Conservation (phyloP, 2,888 invertebrate genomes). For the Candidula unifasciata region DNA sequence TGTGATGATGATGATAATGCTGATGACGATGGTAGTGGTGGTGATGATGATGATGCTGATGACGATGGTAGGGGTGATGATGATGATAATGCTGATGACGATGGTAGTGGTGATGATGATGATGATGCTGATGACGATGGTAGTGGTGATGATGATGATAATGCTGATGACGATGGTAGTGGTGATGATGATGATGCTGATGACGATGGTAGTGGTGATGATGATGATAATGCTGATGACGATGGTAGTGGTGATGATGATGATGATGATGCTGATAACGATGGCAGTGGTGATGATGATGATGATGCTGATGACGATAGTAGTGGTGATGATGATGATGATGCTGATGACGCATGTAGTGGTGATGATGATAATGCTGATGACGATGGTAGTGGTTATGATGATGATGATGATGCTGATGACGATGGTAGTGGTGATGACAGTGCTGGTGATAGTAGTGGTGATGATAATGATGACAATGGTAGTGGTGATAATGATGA, state of each 20-base stretch:
- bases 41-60: too few species aligned
- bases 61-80: too few species aligned
- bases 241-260: conserved; percentile 18
- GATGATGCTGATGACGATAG: conserved; percentile 18
- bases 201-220: conserved; percentile 16
- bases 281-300: conserved; percentile 18
- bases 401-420: not conserved
- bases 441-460: not conserved
- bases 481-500: conserved; percentile 4
- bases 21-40: too few species aligned
- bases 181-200: conserved; percentile 4
- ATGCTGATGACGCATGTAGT: not conserved
- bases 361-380: not conserved
- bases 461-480: not conserved
- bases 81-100: too few species aligned
- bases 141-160: too few species aligned
- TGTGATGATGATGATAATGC: too few species aligned
- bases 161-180: too few species aligned
- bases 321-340: conserved; percentile 18
- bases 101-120: too few species aligned
- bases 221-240: not conserved
- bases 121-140: too few species aligned
- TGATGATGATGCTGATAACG: conserved; percentile 18
- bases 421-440: not conserved
- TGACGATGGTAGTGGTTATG: not conserved